A percentile compares a stretch with the other conserved stretches of the same genome.
Evolutionary conservation across 2,113 vertebrate genomes (phyloP).

Genomic region (Serilophus lunatus): DNA sequence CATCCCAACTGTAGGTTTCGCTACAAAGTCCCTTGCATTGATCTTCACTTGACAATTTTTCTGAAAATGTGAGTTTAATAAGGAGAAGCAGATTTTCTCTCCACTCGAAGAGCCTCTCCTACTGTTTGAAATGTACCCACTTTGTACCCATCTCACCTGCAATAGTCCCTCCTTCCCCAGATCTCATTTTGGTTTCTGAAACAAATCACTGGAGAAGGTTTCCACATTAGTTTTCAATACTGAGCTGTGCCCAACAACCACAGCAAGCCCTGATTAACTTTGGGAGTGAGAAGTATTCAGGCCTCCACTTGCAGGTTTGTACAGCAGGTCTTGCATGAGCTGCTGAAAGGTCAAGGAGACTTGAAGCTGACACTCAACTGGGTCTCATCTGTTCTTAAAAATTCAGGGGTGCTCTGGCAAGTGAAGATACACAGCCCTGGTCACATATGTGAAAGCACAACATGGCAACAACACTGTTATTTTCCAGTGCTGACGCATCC

Average conservation of each 20-base stretch:
- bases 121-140: neutral
- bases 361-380: neutral
- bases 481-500: neutral
- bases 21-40: neutral
- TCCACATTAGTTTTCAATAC: neutral
- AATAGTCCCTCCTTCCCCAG: neutral
- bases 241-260: neutral
- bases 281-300: neutral
- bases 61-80: neutral
- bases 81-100: neutral
- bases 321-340: neutral
- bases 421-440: neutral
- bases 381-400: neutral
- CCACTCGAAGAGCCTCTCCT: neutral
- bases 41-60: neutral
- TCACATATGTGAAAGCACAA: neutral
- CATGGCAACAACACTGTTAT: neutral
- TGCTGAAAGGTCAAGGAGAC: neutral
- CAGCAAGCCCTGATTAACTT: neutral
- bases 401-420: neutral
- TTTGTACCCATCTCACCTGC: neutral
- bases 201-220: neutral
- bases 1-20: neutral
- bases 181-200: neutral
- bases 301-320: neutral